Evolutionary conservation across 2,797 vertebrate genomes (phyloP).

Genomic region (Eulemur mongoz): DNA sequence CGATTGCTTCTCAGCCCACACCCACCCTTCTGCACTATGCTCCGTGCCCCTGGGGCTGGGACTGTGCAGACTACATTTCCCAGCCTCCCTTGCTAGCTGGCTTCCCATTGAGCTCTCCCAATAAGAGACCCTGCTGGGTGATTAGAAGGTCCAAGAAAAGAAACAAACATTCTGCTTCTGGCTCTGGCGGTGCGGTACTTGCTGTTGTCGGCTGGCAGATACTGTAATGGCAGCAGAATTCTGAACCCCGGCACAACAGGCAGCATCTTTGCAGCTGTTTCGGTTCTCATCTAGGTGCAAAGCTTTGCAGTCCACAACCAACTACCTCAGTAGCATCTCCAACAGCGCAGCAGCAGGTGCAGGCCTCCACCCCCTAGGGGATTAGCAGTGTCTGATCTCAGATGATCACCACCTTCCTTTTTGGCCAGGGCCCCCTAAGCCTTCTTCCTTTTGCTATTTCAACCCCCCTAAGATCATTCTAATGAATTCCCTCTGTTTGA

Average conservation of each 20-base stretch:
- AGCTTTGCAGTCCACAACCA: background rate
- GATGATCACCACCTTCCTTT: background rate
- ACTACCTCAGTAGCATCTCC: background rate
- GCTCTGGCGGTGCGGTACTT: background rate
- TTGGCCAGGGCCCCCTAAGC: background rate
- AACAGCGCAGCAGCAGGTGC: background rate
- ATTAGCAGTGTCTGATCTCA: background rate
- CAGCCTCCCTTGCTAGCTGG: background rate
- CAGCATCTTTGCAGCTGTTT: background rate
- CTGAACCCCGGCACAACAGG: rapidly evolving
- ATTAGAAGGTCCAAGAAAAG: background rate
- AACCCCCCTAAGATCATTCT: background rate
- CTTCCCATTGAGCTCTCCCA: background rate
- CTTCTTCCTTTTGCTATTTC: background rate
- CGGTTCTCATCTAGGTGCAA: no score
- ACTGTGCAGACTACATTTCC: background rate
- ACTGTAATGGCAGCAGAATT: background rate
- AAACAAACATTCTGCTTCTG: background rate
- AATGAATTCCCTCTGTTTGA: background rate
- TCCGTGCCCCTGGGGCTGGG: background rate
- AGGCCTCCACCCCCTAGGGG: background rate
- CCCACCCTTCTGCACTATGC: background rate
- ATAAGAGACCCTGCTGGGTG: background rate
- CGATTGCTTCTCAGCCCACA: background rate
- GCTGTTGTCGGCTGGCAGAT: background rate